Conservation (phyloP, 2,113 vertebrate genomes). For the Odontophorus gujanensis region DNA sequence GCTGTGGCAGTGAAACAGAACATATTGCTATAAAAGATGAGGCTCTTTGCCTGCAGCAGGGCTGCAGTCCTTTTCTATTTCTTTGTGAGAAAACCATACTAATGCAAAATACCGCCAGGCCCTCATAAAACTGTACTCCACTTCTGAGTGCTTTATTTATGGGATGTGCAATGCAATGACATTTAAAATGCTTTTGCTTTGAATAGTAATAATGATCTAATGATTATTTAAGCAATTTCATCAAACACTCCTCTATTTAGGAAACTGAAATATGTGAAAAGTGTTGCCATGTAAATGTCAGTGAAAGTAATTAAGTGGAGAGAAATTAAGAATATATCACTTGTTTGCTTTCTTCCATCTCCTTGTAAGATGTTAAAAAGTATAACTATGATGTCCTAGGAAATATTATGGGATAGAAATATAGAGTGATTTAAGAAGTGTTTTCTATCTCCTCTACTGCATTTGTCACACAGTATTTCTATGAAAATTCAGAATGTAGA, state of each 20-base stretch:
- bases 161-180: neutral
- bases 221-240: constrained; percentile 25
- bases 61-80: neutral
- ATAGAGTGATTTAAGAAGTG: neutral
- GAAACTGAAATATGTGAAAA: neutral
- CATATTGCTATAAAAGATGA: neutral
- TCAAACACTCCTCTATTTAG: neutral
- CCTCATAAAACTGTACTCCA: neutral
- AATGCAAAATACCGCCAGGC: neutral
- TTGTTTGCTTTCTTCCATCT: neutral
- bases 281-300: constrained; percentile 9
- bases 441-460: neutral
- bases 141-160: constrained; percentile 40
- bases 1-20: neutral
- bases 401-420: neutral
- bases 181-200: constrained; percentile 29
- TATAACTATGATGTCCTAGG: neutral
- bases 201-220: constrained; percentile 2
- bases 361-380: neutral
- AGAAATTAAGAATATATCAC: neutral
- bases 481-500: neutral
- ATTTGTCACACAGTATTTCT: neutral
- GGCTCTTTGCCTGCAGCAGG: neutral
- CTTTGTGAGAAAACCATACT: neutral
- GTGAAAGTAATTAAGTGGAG: constrained; percentile 2